These are phyloP conservation scores for Parasteatoda tepidariorum DNA, from an alignment of 1,140 invertebrate species.

Conservation along the genomic window DNA sequence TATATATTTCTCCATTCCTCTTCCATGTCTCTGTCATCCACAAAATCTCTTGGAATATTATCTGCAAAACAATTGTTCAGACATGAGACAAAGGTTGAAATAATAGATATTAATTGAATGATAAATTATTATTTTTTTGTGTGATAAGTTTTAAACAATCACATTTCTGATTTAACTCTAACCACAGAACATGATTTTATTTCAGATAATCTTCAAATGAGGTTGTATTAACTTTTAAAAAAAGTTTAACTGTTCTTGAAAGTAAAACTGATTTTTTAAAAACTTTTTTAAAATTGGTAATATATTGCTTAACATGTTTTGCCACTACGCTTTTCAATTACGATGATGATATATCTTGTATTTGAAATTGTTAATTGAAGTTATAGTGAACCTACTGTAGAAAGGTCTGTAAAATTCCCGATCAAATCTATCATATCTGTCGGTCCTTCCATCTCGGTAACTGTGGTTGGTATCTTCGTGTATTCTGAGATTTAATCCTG, in stretches of 20 bases:
- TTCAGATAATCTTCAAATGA: too few relatives aligned
- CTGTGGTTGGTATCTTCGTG: background rate
- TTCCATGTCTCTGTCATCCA: conserved; percentile 66
- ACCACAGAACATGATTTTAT: too few relatives aligned
- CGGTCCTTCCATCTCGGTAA: conserved; percentile 64
- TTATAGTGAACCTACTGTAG: conserved; percentile 60
- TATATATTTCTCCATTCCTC: conserved; percentile 92
- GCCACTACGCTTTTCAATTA: too few relatives aligned
- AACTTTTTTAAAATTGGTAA: too few relatives aligned
- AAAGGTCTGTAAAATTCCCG: conserved; percentile 57
- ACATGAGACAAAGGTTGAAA: background rate
- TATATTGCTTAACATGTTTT: too few relatives aligned
- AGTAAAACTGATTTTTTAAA: too few relatives aligned
- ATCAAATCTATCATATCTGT: conserved; percentile 63
- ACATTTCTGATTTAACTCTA: background rate
- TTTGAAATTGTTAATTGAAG: too few relatives aligned
- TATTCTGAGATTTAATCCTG: conserved; percentile 17
- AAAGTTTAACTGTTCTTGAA: too few relatives aligned
- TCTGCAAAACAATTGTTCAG: background rate
- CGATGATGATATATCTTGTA: too few relatives aligned
- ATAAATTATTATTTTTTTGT: background rate
- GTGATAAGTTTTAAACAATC: too few relatives aligned
- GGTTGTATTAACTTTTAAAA: too few relatives aligned
- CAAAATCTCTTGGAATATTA: conserved; percentile 50
- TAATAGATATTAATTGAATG: background rate